Conservation (phyloP, 2,797 vertebrate genomes). For the Acanthiza pusilla region DNA sequence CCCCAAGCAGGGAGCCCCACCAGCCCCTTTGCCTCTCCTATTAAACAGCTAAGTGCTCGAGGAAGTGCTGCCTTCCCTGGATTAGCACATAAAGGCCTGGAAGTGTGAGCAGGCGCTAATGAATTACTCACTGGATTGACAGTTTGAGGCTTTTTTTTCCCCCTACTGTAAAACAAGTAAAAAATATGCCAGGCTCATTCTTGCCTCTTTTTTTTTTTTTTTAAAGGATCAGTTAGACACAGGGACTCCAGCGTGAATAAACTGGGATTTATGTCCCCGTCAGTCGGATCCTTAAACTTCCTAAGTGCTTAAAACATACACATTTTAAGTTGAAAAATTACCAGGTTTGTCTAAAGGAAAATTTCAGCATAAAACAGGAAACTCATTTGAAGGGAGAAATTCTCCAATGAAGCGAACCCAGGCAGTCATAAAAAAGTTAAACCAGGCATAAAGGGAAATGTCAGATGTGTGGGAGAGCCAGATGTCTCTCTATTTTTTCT, state of each 20-base stretch:
- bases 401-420: slow-evolving; percentile 65
- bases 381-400: slow-evolving; percentile 63
- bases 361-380: slow-evolving; percentile 63
- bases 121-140: slow-evolving; percentile 19
- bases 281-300: slow-evolving; percentile 59
- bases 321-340: slow-evolving; percentile 68
- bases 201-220: not conserved
- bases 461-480: slow-evolving; percentile 71
- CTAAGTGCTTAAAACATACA: slow-evolving; percentile 53
- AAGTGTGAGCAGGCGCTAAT: not conserved
- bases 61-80: not conserved
- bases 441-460: slow-evolving; percentile 74
- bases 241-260: slow-evolving; percentile 40
- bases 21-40: not conserved
- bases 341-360: slow-evolving; percentile 68
- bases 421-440: slow-evolving; percentile 72
- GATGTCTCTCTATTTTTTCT: slow-evolving; percentile 48
- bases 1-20: not conserved
- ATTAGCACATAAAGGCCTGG: not conserved
- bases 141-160: not conserved
- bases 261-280: slow-evolving; percentile 40
- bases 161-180: slow-evolving; percentile 9
- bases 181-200: slow-evolving; percentile 4
- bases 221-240: not conserved
- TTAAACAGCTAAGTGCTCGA: accelerated